Conservation (phyloP, 2,113 vertebrate species). For the Osmerus mordax region DNA sequence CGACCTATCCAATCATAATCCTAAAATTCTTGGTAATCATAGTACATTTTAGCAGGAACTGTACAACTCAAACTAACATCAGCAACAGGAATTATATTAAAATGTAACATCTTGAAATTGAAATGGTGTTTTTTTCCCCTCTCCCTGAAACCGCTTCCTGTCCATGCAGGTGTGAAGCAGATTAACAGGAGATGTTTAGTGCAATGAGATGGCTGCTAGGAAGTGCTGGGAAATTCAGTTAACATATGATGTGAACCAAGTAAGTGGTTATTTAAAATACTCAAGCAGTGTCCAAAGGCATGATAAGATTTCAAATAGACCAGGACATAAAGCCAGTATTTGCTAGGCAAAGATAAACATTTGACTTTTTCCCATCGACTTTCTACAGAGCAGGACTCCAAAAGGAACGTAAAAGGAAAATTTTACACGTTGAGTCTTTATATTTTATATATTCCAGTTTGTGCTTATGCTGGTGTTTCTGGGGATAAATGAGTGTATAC, state of each 20-base stretch:
- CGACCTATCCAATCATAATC: too few relatives aligned
- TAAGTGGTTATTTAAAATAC: constrained; percentile 52
- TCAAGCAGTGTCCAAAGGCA: constrained; percentile 43
- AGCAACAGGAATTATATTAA: constrained; percentile 13
- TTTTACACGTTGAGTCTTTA: constrained; percentile 21
- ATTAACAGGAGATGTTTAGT: constrained; percentile 49
- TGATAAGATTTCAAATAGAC: constrained; percentile 56
- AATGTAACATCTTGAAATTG: constrained; percentile 35
- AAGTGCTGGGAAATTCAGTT: constrained; percentile 42
- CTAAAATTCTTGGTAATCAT: too few relatives aligned
- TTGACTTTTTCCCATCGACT: constrained; percentile 39
- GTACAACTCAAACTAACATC: too few relatives aligned
- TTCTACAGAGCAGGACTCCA: constrained; percentile 33
- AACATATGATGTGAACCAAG: constrained; percentile 41
- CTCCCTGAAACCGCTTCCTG: constrained; percentile 26
- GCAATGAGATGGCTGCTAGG: constrained; percentile 34
- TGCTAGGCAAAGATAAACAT: constrained; percentile 52
- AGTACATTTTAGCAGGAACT: neutral
- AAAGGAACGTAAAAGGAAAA: constrained; percentile 34
- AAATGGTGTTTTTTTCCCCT: constrained; percentile 36
- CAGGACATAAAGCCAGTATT: constrained; percentile 48
- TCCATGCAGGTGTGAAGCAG: constrained; percentile 48
- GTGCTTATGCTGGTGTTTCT: constrained; percentile 56
- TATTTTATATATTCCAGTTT: constrained; percentile 51
- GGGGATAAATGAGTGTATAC: constrained; percentile 50